These are phyloP conservation scores for Phasia obesa DNA, from an alignment of 2,888 invertebrate genomes.

Conservation along the genomic window DNA sequence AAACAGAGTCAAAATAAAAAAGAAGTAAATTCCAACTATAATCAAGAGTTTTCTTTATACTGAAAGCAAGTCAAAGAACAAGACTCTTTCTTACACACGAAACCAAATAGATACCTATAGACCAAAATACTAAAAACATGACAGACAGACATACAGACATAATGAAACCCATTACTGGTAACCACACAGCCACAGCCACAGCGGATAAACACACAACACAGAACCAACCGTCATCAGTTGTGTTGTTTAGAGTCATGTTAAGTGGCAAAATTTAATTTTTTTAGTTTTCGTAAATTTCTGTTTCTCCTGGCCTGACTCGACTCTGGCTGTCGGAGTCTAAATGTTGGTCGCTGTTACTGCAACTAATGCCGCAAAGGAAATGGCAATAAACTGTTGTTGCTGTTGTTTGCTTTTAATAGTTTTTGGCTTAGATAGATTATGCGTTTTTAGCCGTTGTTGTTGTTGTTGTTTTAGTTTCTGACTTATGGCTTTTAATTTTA, in stretches of 20 bases:
- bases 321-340: conserved; percentile 7
- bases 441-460: conserved; percentile 20
- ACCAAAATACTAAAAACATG: conserved; percentile 23
- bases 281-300: conserved; percentile 1
- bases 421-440: conserved; percentile 57
- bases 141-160: conserved; percentile 6
- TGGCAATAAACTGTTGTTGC: conserved; percentile 60
- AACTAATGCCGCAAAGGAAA: conserved; percentile 62
- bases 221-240: not conserved
- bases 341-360: conserved; percentile 34
- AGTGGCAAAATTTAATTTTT: conserved; percentile 32
- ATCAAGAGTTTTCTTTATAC: conserved; percentile 41
- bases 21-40: conserved; percentile 46
- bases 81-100: conserved; percentile 36
- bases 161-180: conserved; percentile 43
- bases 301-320: conserved; percentile 24
- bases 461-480: not conserved
- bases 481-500: not conserved
- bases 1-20: conserved; percentile 26
- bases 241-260: conserved; percentile 16
- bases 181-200: conserved; percentile 34
- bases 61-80: conserved; percentile 34
- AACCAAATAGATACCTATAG: conserved; percentile 52
- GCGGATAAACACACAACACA: conserved; percentile 19
- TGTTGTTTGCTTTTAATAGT: not conserved